Conservation (phyloP, 2,888 invertebrate genomes). For the Noctua janthe region DNA sequence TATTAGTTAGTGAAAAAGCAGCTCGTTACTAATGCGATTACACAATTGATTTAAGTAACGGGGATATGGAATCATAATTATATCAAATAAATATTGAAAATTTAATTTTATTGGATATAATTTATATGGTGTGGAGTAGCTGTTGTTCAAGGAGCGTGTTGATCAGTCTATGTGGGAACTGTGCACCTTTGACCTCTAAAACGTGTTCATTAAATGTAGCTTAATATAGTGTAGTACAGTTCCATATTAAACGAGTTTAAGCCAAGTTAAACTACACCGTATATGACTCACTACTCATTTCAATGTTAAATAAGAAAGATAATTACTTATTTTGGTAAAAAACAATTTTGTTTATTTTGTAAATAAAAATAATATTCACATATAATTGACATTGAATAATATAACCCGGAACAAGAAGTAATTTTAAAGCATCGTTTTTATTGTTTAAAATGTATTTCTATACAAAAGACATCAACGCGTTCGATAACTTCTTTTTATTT, state of each 20-base stretch:
- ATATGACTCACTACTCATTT: constrained; percentile 25
- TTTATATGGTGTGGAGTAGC: constrained; percentile 19
- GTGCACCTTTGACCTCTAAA: constrained; percentile 62
- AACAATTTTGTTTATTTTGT: constrained; percentile 16
- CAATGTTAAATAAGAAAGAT: constrained; percentile 47
- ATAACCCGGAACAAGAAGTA: neutral
- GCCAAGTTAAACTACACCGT: constrained; percentile 42
- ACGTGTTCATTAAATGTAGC: constrained; percentile 50
- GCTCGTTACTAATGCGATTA: neutral
- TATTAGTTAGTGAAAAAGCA: neutral
- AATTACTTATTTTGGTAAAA: constrained; percentile 26
- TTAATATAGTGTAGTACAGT: constrained; percentile 32
- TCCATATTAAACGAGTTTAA: constrained; percentile 30
- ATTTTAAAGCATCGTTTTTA: neutral
- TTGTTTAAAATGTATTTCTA: neutral
- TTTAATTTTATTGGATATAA: constrained; percentile 11
- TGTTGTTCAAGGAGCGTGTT: constrained; percentile 35
- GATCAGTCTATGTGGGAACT: constrained; percentile 49
- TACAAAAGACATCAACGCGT: constrained; percentile 64
- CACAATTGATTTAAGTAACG: constrained; percentile 12
- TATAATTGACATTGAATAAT: neutral
- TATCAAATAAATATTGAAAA: constrained; percentile 9
- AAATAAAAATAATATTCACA: constrained; percentile 7
- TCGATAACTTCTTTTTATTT: too few relatives aligned
- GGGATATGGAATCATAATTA: neutral